These are phyloP conservation scores for Lobophora halterata DNA, from an alignment of 2,888 invertebrate species.

Conservation along the genomic window DNA sequence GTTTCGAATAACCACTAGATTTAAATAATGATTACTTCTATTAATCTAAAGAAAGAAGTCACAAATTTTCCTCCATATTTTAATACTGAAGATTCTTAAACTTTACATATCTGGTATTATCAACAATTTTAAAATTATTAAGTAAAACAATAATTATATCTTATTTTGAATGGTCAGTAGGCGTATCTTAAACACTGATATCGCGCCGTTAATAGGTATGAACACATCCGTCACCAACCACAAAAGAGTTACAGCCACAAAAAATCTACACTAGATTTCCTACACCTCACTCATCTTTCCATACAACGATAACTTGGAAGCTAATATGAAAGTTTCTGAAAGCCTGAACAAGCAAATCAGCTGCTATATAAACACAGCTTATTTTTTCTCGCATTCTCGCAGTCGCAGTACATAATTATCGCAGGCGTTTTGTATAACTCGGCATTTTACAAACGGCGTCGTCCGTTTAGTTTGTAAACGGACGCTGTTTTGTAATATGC, in stretches of 20 bases:
- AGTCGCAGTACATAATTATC: too few species aligned
- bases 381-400: too few species aligned
- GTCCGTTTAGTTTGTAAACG: too few species aligned
- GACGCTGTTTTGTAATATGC: too few species aligned
- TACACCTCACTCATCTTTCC: conserved; percentile 5
- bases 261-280: conserved; percentile 21
- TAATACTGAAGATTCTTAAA: conserved; percentile 17
- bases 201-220: background rate
- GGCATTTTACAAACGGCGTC: too few species aligned
- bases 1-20: too few species aligned
- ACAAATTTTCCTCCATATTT: background rate
- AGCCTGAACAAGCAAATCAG: too few species aligned
- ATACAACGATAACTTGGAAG: conserved; percentile 14
- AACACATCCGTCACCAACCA: conserved; percentile 16
- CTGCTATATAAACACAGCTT: too few species aligned
- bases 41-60: background rate
- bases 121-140: conserved; percentile 11
- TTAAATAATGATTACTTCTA: conserved; percentile 9
- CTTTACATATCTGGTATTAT: conserved; percentile 5
- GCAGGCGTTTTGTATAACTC: too few species aligned
- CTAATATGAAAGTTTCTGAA: conserved; percentile 1
- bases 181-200: background rate
- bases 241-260: conserved; percentile 12
- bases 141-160: conserved; percentile 10
- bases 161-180: background rate